Evolutionary conservation across 2,113 vertebrate species (phyloP), one percentile per base, ranked within the genome.

Genomic region (Spizaetus ornatus): DNA sequence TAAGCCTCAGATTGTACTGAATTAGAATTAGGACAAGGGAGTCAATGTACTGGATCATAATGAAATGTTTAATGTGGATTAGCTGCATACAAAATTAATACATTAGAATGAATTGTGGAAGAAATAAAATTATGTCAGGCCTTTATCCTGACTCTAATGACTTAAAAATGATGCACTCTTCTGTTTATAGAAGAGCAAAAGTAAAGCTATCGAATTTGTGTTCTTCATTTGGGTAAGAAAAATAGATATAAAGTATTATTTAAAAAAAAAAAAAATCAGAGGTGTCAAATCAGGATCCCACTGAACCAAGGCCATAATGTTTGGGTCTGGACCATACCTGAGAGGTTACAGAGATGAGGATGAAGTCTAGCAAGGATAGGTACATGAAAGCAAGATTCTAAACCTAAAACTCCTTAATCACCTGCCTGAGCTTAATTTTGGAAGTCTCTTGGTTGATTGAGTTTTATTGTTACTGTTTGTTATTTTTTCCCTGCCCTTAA

Each of bases 41-140:
- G 79, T 94, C 82, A 89, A 88, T 95, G 91, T 91, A 92, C 43
- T 80, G 92, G 93, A 86, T 91, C 86, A 95, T 94, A 89, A 91
- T 96, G 87, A 97, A 96, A 96, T 88, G 70, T 94, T 97, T 95
- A 88, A 52, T 73, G 83, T 94, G 91, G 87, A 96, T 96, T 92
- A 93, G 72, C 61, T 71, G 58, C 90, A 69, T 93, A 93, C 88
- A 92, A 97, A 97, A 96, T 90, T 40, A 96, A 94, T 88, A 85
- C 67, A 52, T 95, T 89, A 65, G 65, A 93, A 89, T 83, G 81
- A 97, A 94, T 73, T 84, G 79, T 91, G 88, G 76, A 86, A 96
- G 95, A 94, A 95, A 63, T 80, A 61, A 82, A 94, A 87, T 43
- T 25, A 48, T 81, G 36, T 78, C 82, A 25, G 76, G 47, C n/a